Evolutionary conservation across 2,888 invertebrate species (phyloP).

Genomic region (Gortyna flavago): DNA sequence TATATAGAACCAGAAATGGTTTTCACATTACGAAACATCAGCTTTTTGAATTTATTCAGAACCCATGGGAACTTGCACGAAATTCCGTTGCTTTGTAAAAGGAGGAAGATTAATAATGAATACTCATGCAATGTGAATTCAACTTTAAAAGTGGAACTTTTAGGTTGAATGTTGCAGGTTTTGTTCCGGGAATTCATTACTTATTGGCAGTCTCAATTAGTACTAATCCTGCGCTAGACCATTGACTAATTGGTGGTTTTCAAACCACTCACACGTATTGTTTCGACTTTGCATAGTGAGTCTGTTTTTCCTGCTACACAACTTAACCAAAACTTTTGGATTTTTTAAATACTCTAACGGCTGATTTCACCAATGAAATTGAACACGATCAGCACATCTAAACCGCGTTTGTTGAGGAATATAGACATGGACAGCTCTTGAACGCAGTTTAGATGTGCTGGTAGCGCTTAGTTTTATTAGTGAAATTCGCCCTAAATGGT

Average conservation of each 20-base stretch:
- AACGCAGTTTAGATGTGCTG: background rate
- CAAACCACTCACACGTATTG: conserved; percentile 35
- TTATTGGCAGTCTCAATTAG: conserved; percentile 64
- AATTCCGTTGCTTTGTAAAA: conserved; percentile 52
- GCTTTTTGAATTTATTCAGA: conserved; percentile 56
- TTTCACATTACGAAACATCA: conserved; percentile 59
- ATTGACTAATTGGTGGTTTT: conserved; percentile 69
- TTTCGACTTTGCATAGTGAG: conserved; percentile 17
- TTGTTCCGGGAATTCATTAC: conserved; percentile 46
- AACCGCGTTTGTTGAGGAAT: background rate
- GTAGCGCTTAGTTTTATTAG: background rate
- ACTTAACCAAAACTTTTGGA: background rate
- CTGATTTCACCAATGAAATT: background rate
- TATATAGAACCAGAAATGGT: conserved; percentile 54
- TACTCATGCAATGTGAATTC: conserved; percentile 14
- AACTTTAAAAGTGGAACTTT: conserved; percentile 18
- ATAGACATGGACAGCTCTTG: background rate
- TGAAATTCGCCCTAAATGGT: background rate
- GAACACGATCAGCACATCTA: background rate
- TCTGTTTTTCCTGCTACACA: conserved; percentile 28
- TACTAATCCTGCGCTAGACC: conserved; percentile 63
- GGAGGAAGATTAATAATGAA: conserved; percentile 36
- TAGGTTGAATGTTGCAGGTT: conserved; percentile 34
- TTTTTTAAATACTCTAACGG: background rate
- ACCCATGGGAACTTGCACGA: conserved; percentile 53